phyloP scores from a whole-genome alignment of 2,797 vertebrate species.

The Pseudochirops corinnae region DNA sequence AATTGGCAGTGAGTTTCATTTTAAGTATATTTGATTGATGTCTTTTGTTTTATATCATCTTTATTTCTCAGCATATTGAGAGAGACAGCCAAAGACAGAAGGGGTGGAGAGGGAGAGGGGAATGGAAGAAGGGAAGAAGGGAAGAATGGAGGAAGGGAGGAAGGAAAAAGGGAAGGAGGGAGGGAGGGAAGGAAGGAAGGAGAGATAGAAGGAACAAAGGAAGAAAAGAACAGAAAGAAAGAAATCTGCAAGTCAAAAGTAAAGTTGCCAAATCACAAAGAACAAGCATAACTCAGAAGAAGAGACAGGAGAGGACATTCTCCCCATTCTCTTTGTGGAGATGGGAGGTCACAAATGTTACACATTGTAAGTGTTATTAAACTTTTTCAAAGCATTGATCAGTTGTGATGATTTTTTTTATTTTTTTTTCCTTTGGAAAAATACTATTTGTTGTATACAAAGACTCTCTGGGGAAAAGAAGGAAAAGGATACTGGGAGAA shows the following conservation, averaged over 20 bases:
- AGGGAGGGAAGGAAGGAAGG: background rate
- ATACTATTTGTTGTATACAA: background rate
- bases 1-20: background rate
- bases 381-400: background rate
- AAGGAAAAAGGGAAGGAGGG: accelerated
- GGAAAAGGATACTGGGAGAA: background rate
- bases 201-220: background rate
- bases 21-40: background rate
- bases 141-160: background rate
- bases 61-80: background rate
- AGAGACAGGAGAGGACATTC: background rate
- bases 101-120: too few species aligned
- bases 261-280: background rate
- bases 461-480: background rate
- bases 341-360: background rate
- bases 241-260: background rate
- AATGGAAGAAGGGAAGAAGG: too few species aligned
- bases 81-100: too few species aligned
- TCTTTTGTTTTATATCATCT: background rate
- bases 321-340: background rate
- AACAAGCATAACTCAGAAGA: background rate
- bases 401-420: background rate
- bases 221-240: background rate
- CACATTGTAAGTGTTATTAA: background rate
- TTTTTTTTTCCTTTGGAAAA: background rate